phyloP scores from a whole-genome alignment of 2,888 invertebrate species.

The Embidobia sp. region DNA sequence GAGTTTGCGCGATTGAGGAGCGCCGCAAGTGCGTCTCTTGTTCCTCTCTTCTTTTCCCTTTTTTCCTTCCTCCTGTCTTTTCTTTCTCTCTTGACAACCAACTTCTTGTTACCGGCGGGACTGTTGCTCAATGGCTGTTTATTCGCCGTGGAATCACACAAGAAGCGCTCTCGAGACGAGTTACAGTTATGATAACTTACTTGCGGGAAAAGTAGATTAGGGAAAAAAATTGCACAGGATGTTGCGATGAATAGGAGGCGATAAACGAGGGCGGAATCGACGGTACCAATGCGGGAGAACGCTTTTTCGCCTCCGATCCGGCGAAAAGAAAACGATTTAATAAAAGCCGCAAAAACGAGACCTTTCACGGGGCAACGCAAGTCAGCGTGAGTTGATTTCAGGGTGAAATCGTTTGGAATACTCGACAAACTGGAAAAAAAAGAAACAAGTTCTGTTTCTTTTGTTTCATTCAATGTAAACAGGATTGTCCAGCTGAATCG shows the following conservation, averaged over 20 bases:
- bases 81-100: slow-evolving; percentile 1
- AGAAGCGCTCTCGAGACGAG: slow-evolving; percentile 26
- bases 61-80: neutral
- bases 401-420: no score
- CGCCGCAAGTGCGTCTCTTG: slow-evolving; percentile 31
- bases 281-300: neutral
- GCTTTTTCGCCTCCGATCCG: no score
- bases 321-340: no score
- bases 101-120: slow-evolving; percentile 18
- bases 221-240: slow-evolving; percentile 23
- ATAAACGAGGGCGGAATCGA: slow-evolving; percentile 25
- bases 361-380: no score
- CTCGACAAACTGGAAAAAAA: no score
- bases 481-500: no score
- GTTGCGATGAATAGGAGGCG: slow-evolving; percentile 30
- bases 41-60: neutral
- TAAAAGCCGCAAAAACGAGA: no score
- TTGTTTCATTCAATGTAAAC: no score
- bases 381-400: no score
- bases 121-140: slow-evolving; percentile 27
- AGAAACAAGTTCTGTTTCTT: no score
- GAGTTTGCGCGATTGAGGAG: slow-evolving; percentile 40
- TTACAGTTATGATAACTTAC: slow-evolving; percentile 55
- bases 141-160: slow-evolving; percentile 30
- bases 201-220: slow-evolving; percentile 22